Evolutionary conservation across 2,888 invertebrate genomes (phyloP), one percentile per base, ranked within the genome.

Genomic region (Coleophora flavipennella): DNA sequence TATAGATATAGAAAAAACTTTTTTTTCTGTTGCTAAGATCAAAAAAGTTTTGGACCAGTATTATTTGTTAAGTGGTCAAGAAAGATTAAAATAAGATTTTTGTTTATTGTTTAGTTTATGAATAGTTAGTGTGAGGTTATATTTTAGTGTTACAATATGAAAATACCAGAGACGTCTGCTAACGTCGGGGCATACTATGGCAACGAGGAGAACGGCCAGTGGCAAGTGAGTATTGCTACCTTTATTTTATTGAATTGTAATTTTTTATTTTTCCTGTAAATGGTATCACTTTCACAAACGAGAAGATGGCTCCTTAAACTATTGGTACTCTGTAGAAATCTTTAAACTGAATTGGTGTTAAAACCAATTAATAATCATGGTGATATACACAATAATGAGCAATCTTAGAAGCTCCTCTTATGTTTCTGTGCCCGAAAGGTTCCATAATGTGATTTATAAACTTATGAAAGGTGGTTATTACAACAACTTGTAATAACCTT

Each of bases 131-230:
- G 33, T 50, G 45, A 55, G 55, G 55, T 65, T 52, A 60, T 44
- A 41, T 48, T 48, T 45, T 31, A 59, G 62, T 66, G 53, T 56
- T 41, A 42, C 60, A 62, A 80, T 45, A 84, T 84, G 83, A 83
- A 83, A 73, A 84, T 84, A 62, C 83, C 83, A 9, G 83, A 84
- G 64, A 74, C 75, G 0, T 57, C 74, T 0, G 67, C 79, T 1
- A 81, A 77, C 29, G 67, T 79, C 53, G 81, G 80, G 28, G 77
- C 79, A 51, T 84, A 84, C 39, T 83, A 83, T 51, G 80, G 77
- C 53, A 81, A 74, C 13, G 80, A 83, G 27, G 80, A 79, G 13
- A 80, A 73, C 47, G 77, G 77, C 41, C 83, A 83, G 67, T 84
- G 83, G 83, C 83, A 84, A 73, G 83, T 83, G 27, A 38, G 59